Evolutionary conservation across 2,113 vertebrate genomes (phyloP).

Genomic region (Platanista minor): DNA sequence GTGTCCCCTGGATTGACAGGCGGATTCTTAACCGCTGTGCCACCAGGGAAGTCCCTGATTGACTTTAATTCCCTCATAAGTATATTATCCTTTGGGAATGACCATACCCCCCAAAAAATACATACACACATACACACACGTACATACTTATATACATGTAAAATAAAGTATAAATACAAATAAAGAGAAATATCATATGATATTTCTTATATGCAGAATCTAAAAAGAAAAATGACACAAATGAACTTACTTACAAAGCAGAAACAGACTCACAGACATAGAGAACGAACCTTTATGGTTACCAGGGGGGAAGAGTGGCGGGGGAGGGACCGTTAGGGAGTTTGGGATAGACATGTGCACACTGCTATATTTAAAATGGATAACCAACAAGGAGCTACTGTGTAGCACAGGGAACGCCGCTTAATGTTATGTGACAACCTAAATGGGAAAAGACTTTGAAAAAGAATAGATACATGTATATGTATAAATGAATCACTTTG

Average conservation of each 20-base stretch:
- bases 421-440: not conserved
- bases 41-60: not conserved
- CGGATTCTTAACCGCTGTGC: no score
- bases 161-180: slow-evolving; percentile 6
- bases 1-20: no score
- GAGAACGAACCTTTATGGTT: not conserved
- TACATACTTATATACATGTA: not conserved
- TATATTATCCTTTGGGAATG: not conserved
- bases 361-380: not conserved
- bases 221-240: not conserved
- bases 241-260: not conserved
- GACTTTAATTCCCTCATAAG: not conserved
- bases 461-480: not conserved
- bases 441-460: not conserved
- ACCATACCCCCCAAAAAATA: not conserved
- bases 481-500: not conserved
- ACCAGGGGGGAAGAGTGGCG: not conserved
- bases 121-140: rapidly evolving
- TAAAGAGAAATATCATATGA: not conserved
- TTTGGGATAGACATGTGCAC: not conserved
- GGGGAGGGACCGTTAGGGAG: not conserved
- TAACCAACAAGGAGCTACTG: not conserved
- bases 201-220: not conserved
- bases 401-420: not conserved
- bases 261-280: not conserved